phyloP scores from a whole-genome alignment of 2,888 invertebrate genomes.

The Athalia rosae region DNA sequence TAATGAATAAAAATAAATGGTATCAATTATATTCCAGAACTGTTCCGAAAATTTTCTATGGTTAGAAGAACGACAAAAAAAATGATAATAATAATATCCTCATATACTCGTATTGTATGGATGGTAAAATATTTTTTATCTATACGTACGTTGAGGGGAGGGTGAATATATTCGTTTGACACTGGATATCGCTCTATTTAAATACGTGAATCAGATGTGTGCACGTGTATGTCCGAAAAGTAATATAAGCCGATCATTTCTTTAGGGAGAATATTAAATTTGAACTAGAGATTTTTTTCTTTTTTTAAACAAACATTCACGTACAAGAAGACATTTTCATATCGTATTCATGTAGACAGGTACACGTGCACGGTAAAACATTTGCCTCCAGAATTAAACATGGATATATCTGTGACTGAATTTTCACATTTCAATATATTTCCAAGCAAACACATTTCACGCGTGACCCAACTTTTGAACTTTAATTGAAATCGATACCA shows the following conservation, averaged over 20 bases:
- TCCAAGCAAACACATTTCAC: conserved; percentile 20
- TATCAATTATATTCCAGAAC: too few species aligned
- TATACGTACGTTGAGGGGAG: neutral
- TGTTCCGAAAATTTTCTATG: neutral
- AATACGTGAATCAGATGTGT: conserved; percentile 3
- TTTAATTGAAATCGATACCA: conserved; percentile 31
- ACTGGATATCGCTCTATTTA: neutral
- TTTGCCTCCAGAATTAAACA: neutral
- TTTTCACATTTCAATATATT: conserved; percentile 37
- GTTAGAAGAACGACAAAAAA: neutral
- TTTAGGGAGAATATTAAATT: conserved; percentile 27
- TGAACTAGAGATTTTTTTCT: conserved; percentile 11
- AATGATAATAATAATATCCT: neutral
- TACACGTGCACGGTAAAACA: neutral
- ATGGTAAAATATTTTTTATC: neutral
- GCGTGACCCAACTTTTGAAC: conserved; percentile 12
- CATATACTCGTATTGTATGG: neutral
- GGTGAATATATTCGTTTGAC: conserved; percentile 21
- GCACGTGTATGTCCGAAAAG: neutral
- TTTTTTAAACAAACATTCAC: neutral
- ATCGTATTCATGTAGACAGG: neutral
- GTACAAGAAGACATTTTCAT: neutral
- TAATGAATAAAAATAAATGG: too few species aligned
- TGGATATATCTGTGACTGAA: conserved; percentile 25
- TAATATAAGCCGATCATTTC: conserved; percentile 28